Conservation (phyloP, 2,888 invertebrate genomes). For the Lissonota sp. region DNA sequence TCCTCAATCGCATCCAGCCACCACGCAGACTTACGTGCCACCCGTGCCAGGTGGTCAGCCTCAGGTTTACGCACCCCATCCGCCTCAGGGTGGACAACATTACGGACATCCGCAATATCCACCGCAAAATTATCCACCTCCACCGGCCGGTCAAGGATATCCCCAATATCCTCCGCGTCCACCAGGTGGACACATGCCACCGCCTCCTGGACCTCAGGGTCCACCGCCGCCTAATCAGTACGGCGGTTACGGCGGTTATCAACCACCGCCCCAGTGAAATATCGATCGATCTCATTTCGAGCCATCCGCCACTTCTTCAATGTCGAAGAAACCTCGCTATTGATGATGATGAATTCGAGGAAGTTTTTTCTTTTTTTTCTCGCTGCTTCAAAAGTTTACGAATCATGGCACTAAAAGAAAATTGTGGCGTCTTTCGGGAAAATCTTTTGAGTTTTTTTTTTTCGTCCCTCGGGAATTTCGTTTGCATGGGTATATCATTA, state of each 20-base stretch:
- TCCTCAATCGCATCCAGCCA: conserved; percentile 85
- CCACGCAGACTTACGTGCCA: conserved; percentile 82
- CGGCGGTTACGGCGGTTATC: conserved; percentile 91
- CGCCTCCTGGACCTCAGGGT: conserved; percentile 88
- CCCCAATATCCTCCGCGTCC: conserved; percentile 87
- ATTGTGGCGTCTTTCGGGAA: no score
- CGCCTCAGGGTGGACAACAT: conserved; percentile 83
- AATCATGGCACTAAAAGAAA: no score
- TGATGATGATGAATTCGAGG: conserved; percentile 12
- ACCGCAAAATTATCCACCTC: conserved; percentile 86
- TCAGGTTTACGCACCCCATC: conserved; percentile 86
- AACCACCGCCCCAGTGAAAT: conserved; percentile 89
- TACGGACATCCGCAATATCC: conserved; percentile 86
- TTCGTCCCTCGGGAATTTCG: no score
- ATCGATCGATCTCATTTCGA: conserved; percentile 23
- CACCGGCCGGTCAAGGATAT: conserved; percentile 87
- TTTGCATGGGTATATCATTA: no score
- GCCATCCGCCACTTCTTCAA: conserved; percentile 29
- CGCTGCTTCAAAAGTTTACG: no score
- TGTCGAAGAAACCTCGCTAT: conserved; percentile 60
- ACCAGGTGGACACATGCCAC: conserved; percentile 86
- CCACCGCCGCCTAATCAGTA: conserved; percentile 91
- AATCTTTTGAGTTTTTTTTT: no score
- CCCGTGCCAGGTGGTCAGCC: conserved; percentile 84
- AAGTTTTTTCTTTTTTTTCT: neutral